Evolutionary conservation across 2,113 vertebrate genomes (phyloP).

Genomic region (Tragelaphus imberbis): DNA sequence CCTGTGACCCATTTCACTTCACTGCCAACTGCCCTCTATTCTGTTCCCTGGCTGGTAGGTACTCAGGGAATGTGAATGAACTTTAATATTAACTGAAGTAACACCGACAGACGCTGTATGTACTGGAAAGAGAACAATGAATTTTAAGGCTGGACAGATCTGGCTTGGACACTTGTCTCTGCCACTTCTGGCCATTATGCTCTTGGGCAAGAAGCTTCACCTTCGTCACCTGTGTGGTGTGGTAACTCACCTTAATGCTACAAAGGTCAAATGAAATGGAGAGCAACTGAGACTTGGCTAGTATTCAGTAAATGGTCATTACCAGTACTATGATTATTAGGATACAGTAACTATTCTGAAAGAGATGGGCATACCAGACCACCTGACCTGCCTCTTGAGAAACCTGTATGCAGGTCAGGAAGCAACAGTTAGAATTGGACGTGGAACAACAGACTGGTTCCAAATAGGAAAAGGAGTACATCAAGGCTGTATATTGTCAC

Average conservation of each 20-base stretch:
- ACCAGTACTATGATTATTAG: background rate
- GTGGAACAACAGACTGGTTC: no score
- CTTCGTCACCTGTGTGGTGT: background rate
- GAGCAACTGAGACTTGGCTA: background rate
- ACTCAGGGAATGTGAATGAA: background rate
- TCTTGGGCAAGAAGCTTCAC: background rate
- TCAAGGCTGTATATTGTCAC: no score
- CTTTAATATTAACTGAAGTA: background rate
- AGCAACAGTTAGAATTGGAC: no score
- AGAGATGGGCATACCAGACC: no score
- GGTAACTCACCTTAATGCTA: background rate
- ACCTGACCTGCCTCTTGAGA: no score
- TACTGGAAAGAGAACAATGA: background rate
- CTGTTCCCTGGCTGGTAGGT: background rate
- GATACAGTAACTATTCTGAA: background rate
- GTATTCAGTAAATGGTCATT: background rate
- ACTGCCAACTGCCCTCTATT: background rate
- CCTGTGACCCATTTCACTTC: background rate
- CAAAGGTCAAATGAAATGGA: background rate
- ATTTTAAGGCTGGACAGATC: background rate
- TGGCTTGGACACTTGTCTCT: background rate
- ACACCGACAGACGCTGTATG: background rate
- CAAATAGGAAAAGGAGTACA: no score
- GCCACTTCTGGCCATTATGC: background rate
- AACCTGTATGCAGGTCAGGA: no score